Conservation (phyloP, 2,888 invertebrate genomes). For the Cyclophora albipunctata region DNA sequence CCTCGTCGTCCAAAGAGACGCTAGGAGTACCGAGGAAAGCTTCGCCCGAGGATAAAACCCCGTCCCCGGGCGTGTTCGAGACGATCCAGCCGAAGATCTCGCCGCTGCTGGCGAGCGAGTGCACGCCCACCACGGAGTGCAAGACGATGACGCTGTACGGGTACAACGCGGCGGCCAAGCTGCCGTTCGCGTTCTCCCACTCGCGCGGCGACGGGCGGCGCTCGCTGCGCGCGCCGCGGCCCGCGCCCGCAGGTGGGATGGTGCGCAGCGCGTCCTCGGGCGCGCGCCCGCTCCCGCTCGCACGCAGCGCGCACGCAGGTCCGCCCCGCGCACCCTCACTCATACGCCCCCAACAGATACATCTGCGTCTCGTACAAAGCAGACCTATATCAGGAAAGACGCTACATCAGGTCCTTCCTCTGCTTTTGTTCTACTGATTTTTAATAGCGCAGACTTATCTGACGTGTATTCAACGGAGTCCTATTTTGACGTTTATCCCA, state of each 20-base stretch:
- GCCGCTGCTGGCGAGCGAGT: slow-evolving; percentile 52
- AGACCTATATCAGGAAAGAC: no score
- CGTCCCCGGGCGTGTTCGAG: slow-evolving; percentile 45
- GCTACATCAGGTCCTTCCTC: no score
- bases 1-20: slow-evolving; percentile 44
- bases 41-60: slow-evolving; percentile 56
- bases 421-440: no score
- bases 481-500: no score
- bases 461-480: no score
- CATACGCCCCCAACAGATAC: no score
- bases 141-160: slow-evolving; percentile 68
- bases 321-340: no score
- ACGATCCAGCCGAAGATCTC: slow-evolving; percentile 67
- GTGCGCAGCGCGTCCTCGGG: slow-evolving; percentile 71
- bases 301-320: slow-evolving; percentile 18
- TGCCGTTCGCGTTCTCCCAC: slow-evolving; percentile 70
- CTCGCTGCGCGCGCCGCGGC: slow-evolving; percentile 42
- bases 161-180: slow-evolving; percentile 67
- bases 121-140: slow-evolving; percentile 56
- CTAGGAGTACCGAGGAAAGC: slow-evolving; percentile 46
- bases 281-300: slow-evolving; percentile 56
- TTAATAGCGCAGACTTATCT: no score
- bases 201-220: slow-evolving; percentile 42
- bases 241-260: slow-evolving; percentile 59
- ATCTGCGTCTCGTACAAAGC: no score